Conservation (phyloP, 1,140 invertebrate species). For the Saccostrea glomerata region DNA sequence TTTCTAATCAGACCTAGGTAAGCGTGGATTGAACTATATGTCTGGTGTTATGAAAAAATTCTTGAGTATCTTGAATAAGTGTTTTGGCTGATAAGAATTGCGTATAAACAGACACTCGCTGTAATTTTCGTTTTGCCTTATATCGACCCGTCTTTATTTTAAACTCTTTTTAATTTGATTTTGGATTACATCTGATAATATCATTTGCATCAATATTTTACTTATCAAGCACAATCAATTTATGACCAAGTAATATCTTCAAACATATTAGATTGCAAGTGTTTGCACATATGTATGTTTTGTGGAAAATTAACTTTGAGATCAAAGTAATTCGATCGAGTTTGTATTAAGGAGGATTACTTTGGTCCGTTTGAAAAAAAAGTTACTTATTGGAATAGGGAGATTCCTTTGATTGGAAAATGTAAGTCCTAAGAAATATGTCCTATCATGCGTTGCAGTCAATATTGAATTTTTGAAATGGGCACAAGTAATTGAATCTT, state of each 20-base stretch:
- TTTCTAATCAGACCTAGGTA: constrained; percentile 17
- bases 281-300: neutral
- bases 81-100: constrained; percentile 15
- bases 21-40: constrained; percentile 2
- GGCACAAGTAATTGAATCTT: too few species aligned
- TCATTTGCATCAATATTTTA: neutral
- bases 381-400: neutral
- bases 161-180: neutral
- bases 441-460: too few species aligned
- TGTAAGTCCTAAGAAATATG: neutral
- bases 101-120: constrained; percentile 20
- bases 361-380: neutral
- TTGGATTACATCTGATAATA: neutral
- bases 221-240: constrained; percentile 2
- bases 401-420: neutral
- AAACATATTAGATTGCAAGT: neutral
- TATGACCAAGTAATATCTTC: neutral
- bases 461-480: too few species aligned
- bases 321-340: neutral
- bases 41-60: constrained; percentile 28
- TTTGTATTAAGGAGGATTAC: neutral
- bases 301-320: neutral
- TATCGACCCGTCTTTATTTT: neutral
- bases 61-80: constrained; percentile 25
- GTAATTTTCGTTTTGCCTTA: neutral